Evolutionary conservation across 2,797 vertebrate genomes (phyloP).

Genomic region (Thunnus albacares): DNA sequence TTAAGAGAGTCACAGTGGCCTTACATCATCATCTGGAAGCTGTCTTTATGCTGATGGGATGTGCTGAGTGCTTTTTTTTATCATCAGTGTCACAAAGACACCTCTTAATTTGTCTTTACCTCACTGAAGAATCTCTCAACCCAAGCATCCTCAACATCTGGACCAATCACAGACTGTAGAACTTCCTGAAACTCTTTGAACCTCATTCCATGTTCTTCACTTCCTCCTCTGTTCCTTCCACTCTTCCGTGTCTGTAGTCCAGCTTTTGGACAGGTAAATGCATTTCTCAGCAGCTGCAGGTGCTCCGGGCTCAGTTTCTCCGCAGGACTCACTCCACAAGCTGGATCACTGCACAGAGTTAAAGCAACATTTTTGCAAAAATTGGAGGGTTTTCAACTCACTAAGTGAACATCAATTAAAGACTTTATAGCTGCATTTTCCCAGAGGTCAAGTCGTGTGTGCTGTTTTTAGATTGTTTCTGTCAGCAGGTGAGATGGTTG

Average conservation of each 20-base stretch:
- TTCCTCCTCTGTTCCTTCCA: slow-evolving; percentile 7
- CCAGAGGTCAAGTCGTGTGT: neutral
- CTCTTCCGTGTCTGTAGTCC: neutral
- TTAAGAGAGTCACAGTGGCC: neutral
- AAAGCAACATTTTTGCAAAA: slow-evolving; percentile 8
- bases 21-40: neutral
- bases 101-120: slow-evolving; percentile 52
- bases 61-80: neutral
- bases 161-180: slow-evolving; percentile 64
- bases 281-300: slow-evolving; percentile 66
- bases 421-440: neutral
- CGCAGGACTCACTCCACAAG: slow-evolving; percentile 58
- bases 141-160: slow-evolving; percentile 52
- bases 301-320: slow-evolving; percentile 72
- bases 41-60: neutral
- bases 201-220: slow-evolving; percentile 45
- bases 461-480: too few relatives aligned
- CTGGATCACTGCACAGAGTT: slow-evolving; percentile 57
- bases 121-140: slow-evolving; percentile 78
- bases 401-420: neutral
- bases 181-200: slow-evolving; percentile 74
- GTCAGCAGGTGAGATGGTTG: too few relatives aligned
- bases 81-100: neutral
- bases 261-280: slow-evolving; percentile 51
- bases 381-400: neutral